These are phyloP conservation scores for Oreochromis mossambicus DNA, from an alignment of 2,797 vertebrate species.

Conservation along the genomic window DNA sequence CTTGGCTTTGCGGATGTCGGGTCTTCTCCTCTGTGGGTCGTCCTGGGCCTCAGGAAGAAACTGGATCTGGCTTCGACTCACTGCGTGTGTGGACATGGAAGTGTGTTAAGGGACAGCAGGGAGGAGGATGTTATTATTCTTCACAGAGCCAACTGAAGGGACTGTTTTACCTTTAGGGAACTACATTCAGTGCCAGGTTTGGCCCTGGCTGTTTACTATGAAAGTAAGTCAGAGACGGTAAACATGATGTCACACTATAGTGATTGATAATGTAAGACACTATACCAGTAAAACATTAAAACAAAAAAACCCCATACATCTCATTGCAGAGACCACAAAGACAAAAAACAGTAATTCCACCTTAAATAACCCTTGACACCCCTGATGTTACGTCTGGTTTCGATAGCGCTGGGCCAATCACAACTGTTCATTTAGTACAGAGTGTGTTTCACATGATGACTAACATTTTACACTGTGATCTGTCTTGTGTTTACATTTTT, in stretches of 20 bases:
- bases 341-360: background rate
- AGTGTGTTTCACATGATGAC: background rate
- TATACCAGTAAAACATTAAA: background rate
- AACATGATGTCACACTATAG: background rate
- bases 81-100: constrained; percentile 41
- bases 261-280: background rate
- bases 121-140: background rate
- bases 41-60: constrained; percentile 98
- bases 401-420: background rate
- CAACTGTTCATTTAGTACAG: background rate
- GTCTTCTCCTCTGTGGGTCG: constrained; percentile 94
- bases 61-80: constrained; percentile 94
- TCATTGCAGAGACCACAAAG: background rate
- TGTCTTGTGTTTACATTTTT: background rate
- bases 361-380: background rate
- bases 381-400: background rate
- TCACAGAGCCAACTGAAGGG: background rate
- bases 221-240: background rate
- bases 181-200: background rate
- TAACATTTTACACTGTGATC: background rate
- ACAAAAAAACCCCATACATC: background rate
- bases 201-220: background rate
- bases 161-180: background rate
- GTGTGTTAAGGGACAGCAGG: background rate
- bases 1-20: constrained; percentile 95